A percentile compares a stretch with the other conserved stretches of the same genome.
These are phyloP conservation scores for Crotalus helleri DNA, from an alignment of 2,113 vertebrate genomes.

Conservation along the genomic window DNA sequence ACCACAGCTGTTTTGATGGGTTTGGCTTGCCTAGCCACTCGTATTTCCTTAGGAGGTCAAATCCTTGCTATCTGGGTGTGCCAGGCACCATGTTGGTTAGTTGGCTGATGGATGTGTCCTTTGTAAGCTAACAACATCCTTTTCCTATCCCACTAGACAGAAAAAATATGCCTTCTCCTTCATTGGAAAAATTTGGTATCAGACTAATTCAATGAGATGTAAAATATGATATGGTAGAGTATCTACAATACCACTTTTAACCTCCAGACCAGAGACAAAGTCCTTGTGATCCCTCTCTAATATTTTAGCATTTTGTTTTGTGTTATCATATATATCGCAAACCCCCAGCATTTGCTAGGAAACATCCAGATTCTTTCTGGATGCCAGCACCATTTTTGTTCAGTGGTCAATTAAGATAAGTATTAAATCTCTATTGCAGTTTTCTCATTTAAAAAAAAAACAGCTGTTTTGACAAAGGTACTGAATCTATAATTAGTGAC, in stretches of 20 bases:
- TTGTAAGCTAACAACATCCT: background rate
- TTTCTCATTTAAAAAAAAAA: background rate
- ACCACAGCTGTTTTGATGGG: conserved; percentile 50
- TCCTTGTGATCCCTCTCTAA: background rate
- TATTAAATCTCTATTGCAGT: background rate
- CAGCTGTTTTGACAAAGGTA: background rate
- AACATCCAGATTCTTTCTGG: background rate
- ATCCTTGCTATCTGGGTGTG: conserved; percentile 33
- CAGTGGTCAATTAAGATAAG: background rate
- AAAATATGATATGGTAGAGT: background rate
- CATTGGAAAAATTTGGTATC: background rate
- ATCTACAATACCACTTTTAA: background rate
- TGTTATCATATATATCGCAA: background rate
- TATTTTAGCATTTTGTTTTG: background rate
- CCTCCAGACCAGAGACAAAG: background rate
- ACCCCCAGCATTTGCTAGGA: background rate
- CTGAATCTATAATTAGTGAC: background rate
- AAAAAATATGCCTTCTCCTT: background rate
- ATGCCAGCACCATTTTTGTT: background rate
- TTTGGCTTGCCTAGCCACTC: background rate
- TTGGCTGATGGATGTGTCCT: background rate
- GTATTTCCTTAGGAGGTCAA: conserved; percentile 12
- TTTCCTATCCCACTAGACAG: conserved; percentile 4
- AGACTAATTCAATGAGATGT: background rate
- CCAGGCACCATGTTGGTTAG: conserved; percentile 40